phyloP scores from a whole-genome alignment of 2,888 invertebrate genomes.

The Dolichomitus sp. region DNA sequence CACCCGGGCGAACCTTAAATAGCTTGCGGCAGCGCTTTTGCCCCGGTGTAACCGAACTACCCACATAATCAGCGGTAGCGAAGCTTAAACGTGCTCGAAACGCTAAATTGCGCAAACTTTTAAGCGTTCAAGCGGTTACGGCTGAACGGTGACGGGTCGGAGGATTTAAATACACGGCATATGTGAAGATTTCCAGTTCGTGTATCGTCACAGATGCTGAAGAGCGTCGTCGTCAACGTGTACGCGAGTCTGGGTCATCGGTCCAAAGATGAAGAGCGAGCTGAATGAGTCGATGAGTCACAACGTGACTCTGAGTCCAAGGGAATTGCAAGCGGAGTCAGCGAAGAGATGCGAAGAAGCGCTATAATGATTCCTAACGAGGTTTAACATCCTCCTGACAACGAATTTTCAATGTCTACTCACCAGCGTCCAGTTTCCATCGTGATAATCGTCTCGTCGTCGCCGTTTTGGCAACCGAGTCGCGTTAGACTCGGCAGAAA shows the following conservation, averaged over 20 bases:
- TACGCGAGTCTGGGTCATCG: constrained; percentile 49
- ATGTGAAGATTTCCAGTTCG: constrained; percentile 17
- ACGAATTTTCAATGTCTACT: constrained; percentile 18
- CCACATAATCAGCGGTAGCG: constrained; percentile 43
- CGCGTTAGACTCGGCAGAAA: neutral
- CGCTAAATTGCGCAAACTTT: constrained; percentile 34
- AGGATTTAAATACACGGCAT: constrained; percentile 4
- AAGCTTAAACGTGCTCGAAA: neutral
- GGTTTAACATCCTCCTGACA: neutral
- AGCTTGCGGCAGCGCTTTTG: constrained; percentile 73
- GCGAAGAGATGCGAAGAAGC: neutral
- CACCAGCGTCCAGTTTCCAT: constrained; percentile 57
- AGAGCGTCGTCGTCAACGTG: constrained; percentile 19
- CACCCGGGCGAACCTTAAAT: constrained; percentile 85
- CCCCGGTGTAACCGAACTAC: constrained; percentile 65
- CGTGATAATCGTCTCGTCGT: constrained; percentile 8
- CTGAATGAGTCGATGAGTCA: constrained; percentile 40
- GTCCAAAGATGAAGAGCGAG: constrained; percentile 35
- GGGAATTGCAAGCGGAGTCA: neutral
- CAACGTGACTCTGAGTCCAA: neutral
- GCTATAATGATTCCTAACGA: neutral
- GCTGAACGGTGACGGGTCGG: neutral
- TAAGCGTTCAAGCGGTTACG: neutral
- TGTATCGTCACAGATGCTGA: neutral
- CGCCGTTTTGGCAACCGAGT: constrained; percentile 30